Base-by-base conservation (phyloP, 1,140 invertebrate species). In the Drosophila mauritiana region DNA sequence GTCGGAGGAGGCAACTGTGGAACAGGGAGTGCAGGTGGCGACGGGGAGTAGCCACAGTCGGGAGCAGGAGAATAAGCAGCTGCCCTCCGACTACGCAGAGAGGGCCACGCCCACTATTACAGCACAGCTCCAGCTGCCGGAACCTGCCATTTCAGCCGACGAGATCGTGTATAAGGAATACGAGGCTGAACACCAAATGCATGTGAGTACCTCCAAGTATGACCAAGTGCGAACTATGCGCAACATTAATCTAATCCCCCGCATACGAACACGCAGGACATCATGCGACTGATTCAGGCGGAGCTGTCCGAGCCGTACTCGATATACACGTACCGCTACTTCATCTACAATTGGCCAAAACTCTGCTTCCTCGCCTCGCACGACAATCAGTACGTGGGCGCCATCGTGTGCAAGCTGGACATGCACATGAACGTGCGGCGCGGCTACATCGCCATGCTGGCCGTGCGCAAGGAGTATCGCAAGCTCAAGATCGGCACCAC, bases 291-390 rank as follows among this genome's bases (percentile, higher is more conserved):
- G 86, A 99, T 99, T 92, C 98, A 99, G 92, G 99, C 98, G 93
- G 99, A 99, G 94, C 94, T 99, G 73, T 99, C 98, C 69, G 99
- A 99, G 95, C 99, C 99, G 31, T 99, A 99, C 94, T 99, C 98
- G 67, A 99, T 99, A 94, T 99, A 99, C 93, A 99, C 99, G 39
- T 99, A 99, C 94, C 96, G 99, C 94, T 99, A 99, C 95, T 99
- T 99, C 94, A 99, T 99, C 93, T 98, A 99, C 93, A 99, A 99
- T 93, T 99, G 99, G 99, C 99, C 99, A 92, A 98, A 99, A 94
- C 94, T 99, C 64, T 99, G 98, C 93, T 99, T 99, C 94, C 94
- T 99, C 94, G 97, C 97, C 78, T 96, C 97, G 94, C 95, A 97
- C 93, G 95, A 95, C 77, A 94, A 95, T 51, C 95, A 96, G 91